phyloP scores from a whole-genome alignment of 92 coral and sea anemone genomes.

The Epizoanthus fatuus region DNA sequence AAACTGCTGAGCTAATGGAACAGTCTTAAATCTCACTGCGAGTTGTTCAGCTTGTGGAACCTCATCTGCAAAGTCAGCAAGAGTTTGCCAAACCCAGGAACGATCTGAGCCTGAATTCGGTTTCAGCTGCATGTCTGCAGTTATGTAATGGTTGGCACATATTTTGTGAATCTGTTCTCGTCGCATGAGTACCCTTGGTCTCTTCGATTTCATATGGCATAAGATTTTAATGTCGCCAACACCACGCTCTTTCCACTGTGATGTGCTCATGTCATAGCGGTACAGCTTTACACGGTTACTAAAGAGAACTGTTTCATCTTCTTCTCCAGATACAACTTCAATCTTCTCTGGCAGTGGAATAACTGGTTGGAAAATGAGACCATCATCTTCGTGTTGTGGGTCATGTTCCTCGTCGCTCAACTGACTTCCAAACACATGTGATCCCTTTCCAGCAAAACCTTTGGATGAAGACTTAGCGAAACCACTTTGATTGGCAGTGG shows the following conservation, averaged over 20 bases:
- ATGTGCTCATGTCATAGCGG: conserved; percentile 62
- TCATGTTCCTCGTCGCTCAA: conserved; percentile 34
- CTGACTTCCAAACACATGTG: conserved; percentile 60
- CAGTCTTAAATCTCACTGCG: conserved; percentile 72
- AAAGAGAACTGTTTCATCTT: conserved; percentile 70
- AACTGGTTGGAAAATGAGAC: conserved; percentile 64
- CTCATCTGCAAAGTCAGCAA: conserved; percentile 71
- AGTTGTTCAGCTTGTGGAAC: conserved; percentile 70
- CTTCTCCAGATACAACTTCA: conserved; percentile 80
- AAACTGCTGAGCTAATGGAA: conserved; percentile 61
- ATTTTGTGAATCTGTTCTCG: conserved; percentile 82
- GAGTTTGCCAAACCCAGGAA: conserved; percentile 82
- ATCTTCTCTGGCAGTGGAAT: conserved; percentile 61
- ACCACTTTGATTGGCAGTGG: conserved; percentile 31
- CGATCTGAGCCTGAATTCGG: conserved; percentile 73
- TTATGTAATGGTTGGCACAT: conserved; percentile 84
- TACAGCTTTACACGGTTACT: conserved; percentile 76
- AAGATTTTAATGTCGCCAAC: conserved; percentile 80
- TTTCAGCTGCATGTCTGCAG: conserved; percentile 77
- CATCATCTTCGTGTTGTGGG: conserved; percentile 60
- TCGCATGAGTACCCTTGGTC: conserved; percentile 79
- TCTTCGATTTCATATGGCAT: conserved; percentile 42
- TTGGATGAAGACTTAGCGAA: conserved; percentile 19
- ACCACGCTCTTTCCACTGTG: conserved; percentile 88
- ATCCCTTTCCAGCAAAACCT: conserved; percentile 75